phyloP scores from a whole-genome alignment of 2,888 invertebrate genomes.

The Phengaris arion region DNA sequence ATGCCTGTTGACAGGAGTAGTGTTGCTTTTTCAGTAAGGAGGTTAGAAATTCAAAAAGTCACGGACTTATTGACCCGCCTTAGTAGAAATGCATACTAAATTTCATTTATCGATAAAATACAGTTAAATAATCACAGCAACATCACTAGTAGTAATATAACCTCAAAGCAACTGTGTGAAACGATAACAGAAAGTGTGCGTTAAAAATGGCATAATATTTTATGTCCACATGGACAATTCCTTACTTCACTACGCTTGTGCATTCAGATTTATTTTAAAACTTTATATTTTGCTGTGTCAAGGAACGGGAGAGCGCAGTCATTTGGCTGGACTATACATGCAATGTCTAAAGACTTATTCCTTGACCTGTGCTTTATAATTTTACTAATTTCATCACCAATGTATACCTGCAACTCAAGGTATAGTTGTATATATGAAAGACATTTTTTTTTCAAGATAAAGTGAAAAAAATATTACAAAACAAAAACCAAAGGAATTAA shows the following conservation, averaged over 20 bases:
- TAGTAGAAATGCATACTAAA: too few species aligned
- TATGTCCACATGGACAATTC: constrained; percentile 30
- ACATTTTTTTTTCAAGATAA: too few species aligned
- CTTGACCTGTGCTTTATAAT: background rate
- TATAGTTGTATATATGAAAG: too few species aligned
- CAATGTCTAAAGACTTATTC: background rate
- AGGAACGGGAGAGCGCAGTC: background rate
- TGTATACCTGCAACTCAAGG: too few species aligned
- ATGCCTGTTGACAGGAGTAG: too few species aligned
- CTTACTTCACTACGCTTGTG: background rate
- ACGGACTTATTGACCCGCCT: too few species aligned
- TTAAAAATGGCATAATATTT: constrained; percentile 38
- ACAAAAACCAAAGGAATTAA: too few species aligned
- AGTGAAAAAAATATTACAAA: too few species aligned
- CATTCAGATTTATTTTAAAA: constrained; percentile 35
- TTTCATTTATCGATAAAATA: background rate
- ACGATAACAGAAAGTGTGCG: constrained; percentile 39
- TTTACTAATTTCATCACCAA: background rate
- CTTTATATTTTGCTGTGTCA: constrained; percentile 30
- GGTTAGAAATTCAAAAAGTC: too few species aligned
- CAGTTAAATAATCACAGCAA: background rate
- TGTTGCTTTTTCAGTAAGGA: too few species aligned
- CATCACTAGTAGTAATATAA: constrained; percentile 35
- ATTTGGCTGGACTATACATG: background rate
- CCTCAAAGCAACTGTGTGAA: constrained; percentile 40